Base-by-base conservation (phyloP, 2,888 invertebrate genomes). In the Stictocephala bisonia region DNA sequence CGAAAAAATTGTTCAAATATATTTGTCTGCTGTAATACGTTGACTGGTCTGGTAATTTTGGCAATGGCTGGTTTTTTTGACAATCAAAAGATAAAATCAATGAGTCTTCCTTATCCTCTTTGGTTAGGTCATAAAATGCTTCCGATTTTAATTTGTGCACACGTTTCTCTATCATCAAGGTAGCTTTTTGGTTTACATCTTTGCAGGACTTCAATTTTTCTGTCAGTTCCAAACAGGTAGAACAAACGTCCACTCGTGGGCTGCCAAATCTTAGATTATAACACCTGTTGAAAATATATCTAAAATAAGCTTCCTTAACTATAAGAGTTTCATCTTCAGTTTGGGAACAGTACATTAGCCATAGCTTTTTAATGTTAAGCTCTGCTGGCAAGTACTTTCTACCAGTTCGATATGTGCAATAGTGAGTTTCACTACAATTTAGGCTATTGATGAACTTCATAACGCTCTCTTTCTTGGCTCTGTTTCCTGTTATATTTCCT, bases 1-100 rank as follows among this genome's bases (percentile, higher is more conserved):
- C 75, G 11, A 81, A 81, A 29, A 82, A 81, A 75, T 83, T 83
- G 68, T 82, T 82, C 4, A 77, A n/a, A n/a, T n/a, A n/a, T n/a
- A n/a, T n/a, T 71, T 83, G 82, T 3, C 81, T 75, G 29, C 77
- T 77, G 76, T 81, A 83, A 68, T 83, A 83, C 1, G 80, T 76
- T 4, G 79, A 66, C 76, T 83, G 82, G 71, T 82, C 82, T 0
- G 82, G 82, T 20, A 82, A 75, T 60, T 80, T 80, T 0, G 81
- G 81, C 2, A 81, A 41, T 3, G 74, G 56, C 40, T 78, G 70
- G 66, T 81, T 82, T 76, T 82, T 83, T 71, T 81, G 79, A 27
- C 80, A 82, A 66, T 82, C 82, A 73, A 80, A 81, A 3, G 77
- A 77, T 22, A 82, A 27, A 24, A 51, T 40, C 3, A 70, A 18